Evolutionary conservation across 1,140 invertebrate species (phyloP).

Genomic region (Bombus pyrosoma): DNA sequence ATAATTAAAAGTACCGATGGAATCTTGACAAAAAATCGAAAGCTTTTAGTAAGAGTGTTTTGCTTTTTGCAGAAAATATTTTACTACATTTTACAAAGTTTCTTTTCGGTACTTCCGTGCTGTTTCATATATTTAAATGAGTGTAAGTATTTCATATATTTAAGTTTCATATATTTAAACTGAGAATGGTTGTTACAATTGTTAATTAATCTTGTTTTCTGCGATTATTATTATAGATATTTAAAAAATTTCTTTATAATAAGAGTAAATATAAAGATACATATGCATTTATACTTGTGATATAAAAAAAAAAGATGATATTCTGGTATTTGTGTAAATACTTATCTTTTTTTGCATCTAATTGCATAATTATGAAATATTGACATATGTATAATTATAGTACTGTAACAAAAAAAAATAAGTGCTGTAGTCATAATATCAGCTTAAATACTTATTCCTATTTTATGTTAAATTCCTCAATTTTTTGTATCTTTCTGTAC

Average conservation of each 20-base stretch:
- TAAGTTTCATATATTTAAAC: too few species aligned
- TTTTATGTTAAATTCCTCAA: not conserved
- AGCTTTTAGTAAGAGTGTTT: too few species aligned
- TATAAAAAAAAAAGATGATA: not conserved
- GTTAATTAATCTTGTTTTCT: not conserved
- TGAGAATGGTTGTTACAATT: not conserved
- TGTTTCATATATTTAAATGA: too few species aligned
- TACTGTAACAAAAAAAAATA: not conserved
- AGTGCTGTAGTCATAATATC: not conserved
- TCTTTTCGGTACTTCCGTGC: not conserved
- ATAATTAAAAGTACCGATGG: not conserved
- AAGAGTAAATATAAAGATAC: not conserved
- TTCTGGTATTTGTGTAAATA: not conserved
- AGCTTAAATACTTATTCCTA: not conserved
- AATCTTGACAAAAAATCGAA: not conserved
- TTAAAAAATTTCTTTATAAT: not conserved
- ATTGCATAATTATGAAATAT: too few species aligned
- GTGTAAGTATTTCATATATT: too few species aligned
- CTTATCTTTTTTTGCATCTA: not conserved
- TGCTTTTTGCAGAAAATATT: not conserved
- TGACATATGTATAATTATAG: not conserved
- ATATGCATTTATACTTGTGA: not conserved
- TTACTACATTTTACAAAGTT: not conserved
- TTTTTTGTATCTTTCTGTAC: not conserved
- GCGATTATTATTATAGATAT: not conserved